These are phyloP conservation scores for Heteronetta atricapilla DNA, from an alignment of 2,113 vertebrate genomes.

Conservation along the genomic window DNA sequence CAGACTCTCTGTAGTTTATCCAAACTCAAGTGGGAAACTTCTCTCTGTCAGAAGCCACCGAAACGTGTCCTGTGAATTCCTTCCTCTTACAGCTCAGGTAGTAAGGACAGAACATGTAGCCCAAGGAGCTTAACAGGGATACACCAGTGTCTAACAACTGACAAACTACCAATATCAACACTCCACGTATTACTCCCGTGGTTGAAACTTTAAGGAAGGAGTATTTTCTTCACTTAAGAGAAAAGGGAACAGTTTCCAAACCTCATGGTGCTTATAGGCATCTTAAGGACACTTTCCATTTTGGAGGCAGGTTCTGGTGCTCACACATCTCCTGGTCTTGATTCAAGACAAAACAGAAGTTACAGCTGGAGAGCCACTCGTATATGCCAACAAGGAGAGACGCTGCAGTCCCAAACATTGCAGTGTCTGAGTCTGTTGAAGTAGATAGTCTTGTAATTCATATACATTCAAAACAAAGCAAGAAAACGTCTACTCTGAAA, in stretches of 20 bases:
- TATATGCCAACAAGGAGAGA: background rate
- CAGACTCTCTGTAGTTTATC: background rate
- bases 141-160: background rate
- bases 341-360: background rate
- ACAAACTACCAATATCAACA: background rate
- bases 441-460: background rate
- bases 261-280: background rate
- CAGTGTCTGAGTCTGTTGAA: background rate
- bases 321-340: background rate
- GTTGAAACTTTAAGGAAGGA: background rate
- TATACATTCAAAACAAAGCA: background rate
- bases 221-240: background rate
- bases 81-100: background rate
- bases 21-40: background rate
- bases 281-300: background rate
- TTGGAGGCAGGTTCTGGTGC: background rate
- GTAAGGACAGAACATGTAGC: background rate
- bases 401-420: background rate
- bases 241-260: conserved; percentile 12
- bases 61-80: background rate
- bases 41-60: background rate
- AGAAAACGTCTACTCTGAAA: background rate
- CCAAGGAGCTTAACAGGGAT: background rate
- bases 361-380: background rate
- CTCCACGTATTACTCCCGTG: background rate